These are phyloP conservation scores for Balanococcus diminutus DNA, from an alignment of 2,888 invertebrate species.

Conservation along the genomic window DNA sequence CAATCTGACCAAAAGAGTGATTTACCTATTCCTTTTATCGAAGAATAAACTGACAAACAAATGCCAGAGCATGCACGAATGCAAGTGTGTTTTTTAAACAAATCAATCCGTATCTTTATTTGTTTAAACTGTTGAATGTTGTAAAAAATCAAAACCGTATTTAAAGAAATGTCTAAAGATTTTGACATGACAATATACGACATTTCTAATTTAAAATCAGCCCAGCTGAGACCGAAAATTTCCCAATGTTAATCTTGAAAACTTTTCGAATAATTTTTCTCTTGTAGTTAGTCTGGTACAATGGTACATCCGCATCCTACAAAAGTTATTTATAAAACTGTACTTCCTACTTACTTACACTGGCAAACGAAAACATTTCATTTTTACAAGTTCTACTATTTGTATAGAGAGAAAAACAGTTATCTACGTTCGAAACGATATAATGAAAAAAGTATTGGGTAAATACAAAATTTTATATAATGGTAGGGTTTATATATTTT, in stretches of 20 bases:
- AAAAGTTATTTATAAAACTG: background rate
- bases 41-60: too few relatives aligned
- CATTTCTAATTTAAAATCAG: background rate
- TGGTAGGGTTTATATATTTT: background rate
- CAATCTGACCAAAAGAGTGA: too few relatives aligned
- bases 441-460: background rate
- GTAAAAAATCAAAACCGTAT: background rate
- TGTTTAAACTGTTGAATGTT: background rate
- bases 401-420: background rate
- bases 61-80: too few relatives aligned
- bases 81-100: too few relatives aligned
- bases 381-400: background rate
- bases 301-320: background rate
- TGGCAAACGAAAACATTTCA: background rate
- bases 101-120: background rate
- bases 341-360: too few relatives aligned
- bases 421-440: background rate
- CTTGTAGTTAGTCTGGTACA: background rate
- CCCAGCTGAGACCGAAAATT: conserved; percentile 4
- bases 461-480: background rate
- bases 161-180: background rate
- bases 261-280: conserved; percentile 9
- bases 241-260: background rate
- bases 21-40: too few relatives aligned
- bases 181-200: background rate